Conservation (phyloP, 2,113 vertebrate species). For the Oreocharis arfaki region DNA sequence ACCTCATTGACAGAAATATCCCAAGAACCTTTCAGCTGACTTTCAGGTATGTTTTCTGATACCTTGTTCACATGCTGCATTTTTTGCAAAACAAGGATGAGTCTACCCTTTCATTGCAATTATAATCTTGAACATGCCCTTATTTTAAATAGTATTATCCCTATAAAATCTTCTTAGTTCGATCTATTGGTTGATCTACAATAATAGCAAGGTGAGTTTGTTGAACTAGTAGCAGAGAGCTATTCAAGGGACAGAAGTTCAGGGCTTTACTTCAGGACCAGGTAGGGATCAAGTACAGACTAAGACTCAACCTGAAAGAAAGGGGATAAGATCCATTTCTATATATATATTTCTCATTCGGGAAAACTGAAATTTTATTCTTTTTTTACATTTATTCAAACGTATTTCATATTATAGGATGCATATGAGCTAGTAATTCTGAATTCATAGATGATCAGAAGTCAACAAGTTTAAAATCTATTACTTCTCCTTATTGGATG, state of each 20-base stretch:
- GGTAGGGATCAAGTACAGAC: not conserved
- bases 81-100: not conserved
- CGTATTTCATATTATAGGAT: not conserved
- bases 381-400: not conserved
- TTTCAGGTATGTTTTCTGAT: not conserved
- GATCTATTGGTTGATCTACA: not conserved
- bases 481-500: not conserved
- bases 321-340: not conserved
- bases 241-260: not conserved
- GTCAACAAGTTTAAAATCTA: not conserved
- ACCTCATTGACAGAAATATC: not conserved
- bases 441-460: not conserved
- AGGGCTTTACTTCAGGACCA: not conserved
- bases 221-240: not conserved
- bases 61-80: not conserved
- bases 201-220: not conserved
- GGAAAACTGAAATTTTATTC: not conserved
- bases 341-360: not conserved
- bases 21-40: not conserved
- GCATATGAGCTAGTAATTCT: not conserved
- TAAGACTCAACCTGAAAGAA: not conserved
- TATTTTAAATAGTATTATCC: not conserved
- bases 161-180: not conserved
- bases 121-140: not conserved
- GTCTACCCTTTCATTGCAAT: not conserved